These are phyloP conservation scores for Azorinus chamasolen DNA, from an alignment of 2,888 invertebrate species.

Conservation along the genomic window DNA sequence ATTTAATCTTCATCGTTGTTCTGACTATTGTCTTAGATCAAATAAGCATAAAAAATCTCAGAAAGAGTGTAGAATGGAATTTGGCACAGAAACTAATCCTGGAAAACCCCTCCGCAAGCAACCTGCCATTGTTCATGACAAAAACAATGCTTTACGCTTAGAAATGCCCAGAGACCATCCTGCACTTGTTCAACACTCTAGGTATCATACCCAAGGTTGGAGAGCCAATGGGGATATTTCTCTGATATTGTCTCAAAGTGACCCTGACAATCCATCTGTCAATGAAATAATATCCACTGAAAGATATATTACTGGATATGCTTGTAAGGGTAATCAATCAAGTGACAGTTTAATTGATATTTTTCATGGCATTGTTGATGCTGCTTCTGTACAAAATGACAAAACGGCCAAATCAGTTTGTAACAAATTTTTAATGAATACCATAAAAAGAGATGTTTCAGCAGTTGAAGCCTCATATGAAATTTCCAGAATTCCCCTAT, in stretches of 20 bases:
- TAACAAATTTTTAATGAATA: slow-evolving; percentile 59
- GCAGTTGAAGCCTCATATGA: slow-evolving; percentile 64
- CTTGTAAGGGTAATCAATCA: slow-evolving; percentile 66
- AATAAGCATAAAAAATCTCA: not conserved
- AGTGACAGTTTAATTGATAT: slow-evolving; percentile 57
- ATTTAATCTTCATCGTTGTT: slow-evolving; percentile 18
- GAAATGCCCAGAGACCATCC: slow-evolving; percentile 72
- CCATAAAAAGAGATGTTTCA: slow-evolving; percentile 65
- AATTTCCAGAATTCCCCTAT: slow-evolving; percentile 39
- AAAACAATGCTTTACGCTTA: slow-evolving; percentile 59
- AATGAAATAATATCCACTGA: slow-evolving; percentile 63
- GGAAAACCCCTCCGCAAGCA: slow-evolving; percentile 28
- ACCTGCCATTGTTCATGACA: slow-evolving; percentile 63
- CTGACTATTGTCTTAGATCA: slow-evolving; percentile 17
- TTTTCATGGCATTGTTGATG: slow-evolving; percentile 30
- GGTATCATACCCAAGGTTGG: slow-evolving; percentile 63
- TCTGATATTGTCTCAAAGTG: slow-evolving; percentile 63
- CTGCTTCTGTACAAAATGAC: slow-evolving; percentile 9
- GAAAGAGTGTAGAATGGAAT: slow-evolving; percentile 59
- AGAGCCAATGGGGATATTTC: slow-evolving; percentile 68
- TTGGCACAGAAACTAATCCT: slow-evolving; percentile 14
- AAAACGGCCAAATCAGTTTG: slow-evolving; percentile 22
- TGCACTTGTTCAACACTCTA: slow-evolving; percentile 65
- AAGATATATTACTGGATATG: slow-evolving; percentile 51
- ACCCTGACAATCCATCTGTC: slow-evolving; percentile 57